A percentile compares a stretch with the other conserved stretches of the same genome.
phyloP scores from a whole-genome alignment of 2,888 invertebrate genomes.

The Acleris laterana region DNA sequence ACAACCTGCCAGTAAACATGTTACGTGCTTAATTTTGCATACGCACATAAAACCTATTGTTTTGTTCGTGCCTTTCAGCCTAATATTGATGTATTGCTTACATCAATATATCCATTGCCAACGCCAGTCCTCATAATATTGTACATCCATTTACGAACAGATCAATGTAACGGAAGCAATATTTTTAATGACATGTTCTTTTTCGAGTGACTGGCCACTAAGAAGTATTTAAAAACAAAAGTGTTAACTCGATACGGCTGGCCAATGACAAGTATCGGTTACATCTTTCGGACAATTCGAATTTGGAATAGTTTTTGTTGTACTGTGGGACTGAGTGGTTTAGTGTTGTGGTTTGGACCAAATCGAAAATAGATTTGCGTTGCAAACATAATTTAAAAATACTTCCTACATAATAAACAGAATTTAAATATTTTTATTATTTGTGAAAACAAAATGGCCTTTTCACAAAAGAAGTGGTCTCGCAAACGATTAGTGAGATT shows the following conservation, averaged over 20 bases:
- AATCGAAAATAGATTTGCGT: neutral
- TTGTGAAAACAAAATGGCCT: slow-evolving; percentile 16
- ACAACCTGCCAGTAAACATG: too few species aligned
- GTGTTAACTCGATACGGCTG: slow-evolving; percentile 23
- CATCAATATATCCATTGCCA: too few species aligned
- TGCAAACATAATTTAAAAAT: slow-evolving; percentile 36
- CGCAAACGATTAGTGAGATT: slow-evolving; percentile 59
- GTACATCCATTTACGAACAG: too few species aligned
- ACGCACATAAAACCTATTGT: too few species aligned
- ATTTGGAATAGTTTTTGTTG: slow-evolving; percentile 25
- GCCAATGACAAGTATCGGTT: slow-evolving; percentile 28
- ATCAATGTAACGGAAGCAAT: neutral
- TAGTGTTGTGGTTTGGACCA: neutral
- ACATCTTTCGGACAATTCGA: slow-evolving; percentile 6
- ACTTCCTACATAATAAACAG: slow-evolving; percentile 12
- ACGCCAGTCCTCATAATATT: too few species aligned
- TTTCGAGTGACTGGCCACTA: slow-evolving; percentile 15
- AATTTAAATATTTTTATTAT: neutral
- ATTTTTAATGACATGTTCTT: slow-evolving; percentile 5
- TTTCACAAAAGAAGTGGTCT: slow-evolving; percentile 49
- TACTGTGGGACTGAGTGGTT: neutral
- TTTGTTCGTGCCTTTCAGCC: too few species aligned
- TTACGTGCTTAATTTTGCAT: too few species aligned
- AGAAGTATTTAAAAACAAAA: slow-evolving; percentile 17
- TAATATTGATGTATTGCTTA: too few species aligned